These are phyloP conservation scores for Pelobates cultripes DNA, from an alignment of 2,797 vertebrate species.

Conservation along the genomic window DNA sequence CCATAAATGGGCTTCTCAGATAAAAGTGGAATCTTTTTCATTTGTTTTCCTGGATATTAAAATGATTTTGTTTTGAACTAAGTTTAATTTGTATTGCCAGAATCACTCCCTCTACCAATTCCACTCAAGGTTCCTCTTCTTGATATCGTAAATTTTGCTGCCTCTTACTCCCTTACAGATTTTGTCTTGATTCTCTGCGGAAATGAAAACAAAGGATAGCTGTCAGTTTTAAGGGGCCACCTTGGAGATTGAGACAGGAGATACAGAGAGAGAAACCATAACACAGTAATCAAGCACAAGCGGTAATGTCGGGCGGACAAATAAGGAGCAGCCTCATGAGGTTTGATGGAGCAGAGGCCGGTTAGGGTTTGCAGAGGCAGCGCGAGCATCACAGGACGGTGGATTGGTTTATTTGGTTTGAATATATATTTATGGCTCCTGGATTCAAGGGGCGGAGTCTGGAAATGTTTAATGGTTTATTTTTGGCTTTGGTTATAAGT, in stretches of 20 bases:
- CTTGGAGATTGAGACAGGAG: neutral
- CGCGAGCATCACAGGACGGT: too few relatives aligned
- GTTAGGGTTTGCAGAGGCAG: too few relatives aligned
- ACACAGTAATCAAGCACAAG: neutral
- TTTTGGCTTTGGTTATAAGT: too few relatives aligned
- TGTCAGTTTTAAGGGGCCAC: neutral
- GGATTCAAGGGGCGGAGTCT: too few relatives aligned
- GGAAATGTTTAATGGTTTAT: too few relatives aligned
- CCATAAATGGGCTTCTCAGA: constrained; percentile 34
- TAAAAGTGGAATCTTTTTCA: constrained; percentile 39
- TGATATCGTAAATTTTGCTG: constrained; percentile 2
- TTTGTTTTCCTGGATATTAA: constrained; percentile 36
- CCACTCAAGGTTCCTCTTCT: neutral
- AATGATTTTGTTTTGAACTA: constrained; percentile 27
- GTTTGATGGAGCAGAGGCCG: too few relatives aligned
- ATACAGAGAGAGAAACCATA: neutral
- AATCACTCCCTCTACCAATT: constrained; percentile 11
- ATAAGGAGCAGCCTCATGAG: too few relatives aligned
- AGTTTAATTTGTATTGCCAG: constrained; percentile 24
- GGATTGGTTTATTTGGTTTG: too few relatives aligned
- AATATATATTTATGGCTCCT: too few relatives aligned
- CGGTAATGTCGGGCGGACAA: too few relatives aligned
- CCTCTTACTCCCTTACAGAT: neutral
- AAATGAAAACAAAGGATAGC: neutral
- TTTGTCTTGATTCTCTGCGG: neutral